Base-by-base conservation (phyloP, 2,888 invertebrate species). In the Nomada ferruginata region DNA sequence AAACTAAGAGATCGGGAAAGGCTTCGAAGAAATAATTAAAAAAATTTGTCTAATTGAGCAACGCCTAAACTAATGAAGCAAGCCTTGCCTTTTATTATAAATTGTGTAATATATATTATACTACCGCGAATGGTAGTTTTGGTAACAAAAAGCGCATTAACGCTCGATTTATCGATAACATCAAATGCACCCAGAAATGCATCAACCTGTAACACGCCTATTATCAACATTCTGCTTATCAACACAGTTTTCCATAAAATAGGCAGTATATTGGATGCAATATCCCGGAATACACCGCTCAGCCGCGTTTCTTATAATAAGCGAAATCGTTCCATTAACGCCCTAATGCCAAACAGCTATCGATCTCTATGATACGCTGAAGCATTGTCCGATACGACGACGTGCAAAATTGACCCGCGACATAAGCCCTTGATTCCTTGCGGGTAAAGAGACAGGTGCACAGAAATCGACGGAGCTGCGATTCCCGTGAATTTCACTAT, bases 341-440 rank as follows among this genome's bases (percentile, higher is more conserved):
- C 20, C 11, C 29, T 73, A 59, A 73, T 42, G 47, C 59, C 72
- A 63, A 77, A 72, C 68, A 69, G 36, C 50, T 52, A 70, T 80
- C 36, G 64, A 72, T 60, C 50, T 26, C 4, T 3, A 20, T 1
- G 15, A 60, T 59, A 15, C 44, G 50, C 60, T 26, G n/a, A 7
- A 66, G 52, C 29, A 26, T 2, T 9, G 50, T 15, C 11, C 2
- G 53, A 73, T 57, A 80, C 20, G 20, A 20, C 20, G 20, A 20
- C 23, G 7, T 23, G 7, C 2, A 23, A 77, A 81, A 81, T 71
- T 77, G 70, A 61, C 26, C n/a, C n/a, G 13, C 23, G 36, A 11
- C 11, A 36, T 77, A 73, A 76, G 55, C 75, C 52, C 71, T 52
- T 36, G 59, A 78, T 64, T 75, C 57, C 75, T 79, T 72, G 60